A percentile compares a stretch with the other conserved stretches of the same genome.
These are phyloP conservation scores for Morphnarchus princeps DNA, from an alignment of 2,113 vertebrate species.

Conservation along the genomic window DNA sequence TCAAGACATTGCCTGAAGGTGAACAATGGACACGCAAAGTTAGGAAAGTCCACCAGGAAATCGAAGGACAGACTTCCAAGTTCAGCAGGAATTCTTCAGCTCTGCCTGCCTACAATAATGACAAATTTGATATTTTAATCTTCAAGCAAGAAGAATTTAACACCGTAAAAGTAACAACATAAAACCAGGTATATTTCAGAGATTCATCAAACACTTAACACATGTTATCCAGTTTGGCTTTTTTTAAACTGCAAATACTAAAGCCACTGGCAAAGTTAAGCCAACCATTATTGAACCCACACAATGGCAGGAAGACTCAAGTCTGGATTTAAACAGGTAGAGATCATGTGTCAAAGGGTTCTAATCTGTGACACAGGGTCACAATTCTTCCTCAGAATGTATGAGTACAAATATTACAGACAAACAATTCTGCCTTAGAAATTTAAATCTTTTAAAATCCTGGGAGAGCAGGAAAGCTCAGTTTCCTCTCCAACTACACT, in stretches of 20 bases:
- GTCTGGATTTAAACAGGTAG: background rate
- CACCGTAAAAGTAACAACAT: background rate
- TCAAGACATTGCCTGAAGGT: background rate
- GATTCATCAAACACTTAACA: background rate
- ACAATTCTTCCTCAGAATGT: background rate
- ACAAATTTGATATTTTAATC: background rate
- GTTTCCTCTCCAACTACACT: background rate
- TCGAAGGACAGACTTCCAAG: background rate
- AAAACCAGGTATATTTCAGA: background rate
- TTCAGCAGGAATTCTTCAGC: background rate
- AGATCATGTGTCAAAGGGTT: background rate
- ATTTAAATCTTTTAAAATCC: background rate
- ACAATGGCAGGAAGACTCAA: background rate
- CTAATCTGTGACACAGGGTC: background rate
- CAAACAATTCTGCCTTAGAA: background rate
- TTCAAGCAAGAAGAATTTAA: background rate
- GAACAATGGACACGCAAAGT: background rate
- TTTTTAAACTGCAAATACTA: background rate
- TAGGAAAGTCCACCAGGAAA: background rate
- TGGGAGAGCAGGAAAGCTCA: background rate
- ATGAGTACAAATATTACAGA: background rate
- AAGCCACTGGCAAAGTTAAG: background rate
- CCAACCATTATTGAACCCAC: rapidly evolving
- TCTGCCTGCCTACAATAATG: background rate
- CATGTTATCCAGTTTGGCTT: background rate